Evolutionary conservation across 2,797 vertebrate genomes (phyloP), one percentile per base, ranked within the genome.

Genomic region (Nyctibius grandis): DNA sequence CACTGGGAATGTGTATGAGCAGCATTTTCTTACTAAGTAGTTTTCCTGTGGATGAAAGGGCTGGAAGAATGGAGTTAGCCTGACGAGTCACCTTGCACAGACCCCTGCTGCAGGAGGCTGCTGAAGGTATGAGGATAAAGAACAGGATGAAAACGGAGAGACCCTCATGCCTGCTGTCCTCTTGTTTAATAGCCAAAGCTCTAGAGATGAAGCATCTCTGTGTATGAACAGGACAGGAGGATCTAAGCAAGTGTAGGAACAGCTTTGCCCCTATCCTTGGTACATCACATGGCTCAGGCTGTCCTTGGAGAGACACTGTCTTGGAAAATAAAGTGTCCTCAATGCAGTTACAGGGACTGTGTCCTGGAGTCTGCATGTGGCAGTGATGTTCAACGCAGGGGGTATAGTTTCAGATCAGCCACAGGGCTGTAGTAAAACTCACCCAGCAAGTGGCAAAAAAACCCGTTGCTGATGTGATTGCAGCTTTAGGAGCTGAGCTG

Each of bases 401-500:
- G 21, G 8, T 19, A 6, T 8, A 11, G 12, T 4, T 28, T 57
- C 78, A 67, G 15, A 20, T 45, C 67, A 61, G 54, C 60, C 0
- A 0, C 12, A 13, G 50, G 56, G 4, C 15, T 56, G 60, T 31
- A 29, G 65, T 22, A 42, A 56, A 88, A 64, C 28, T 65, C 47
- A 1, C 13, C n/a, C 51, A 73, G 54, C 42, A 54, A 6, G 36
- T 68, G 59, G 42, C 28, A 48, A 38, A 76, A 72, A 9, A 18
- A 9, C 0, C 3, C 1, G 0, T 8, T 70, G 72, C 17, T 72
- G 76, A 23, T 48, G 44, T 0, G 6, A 40, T 25, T 45, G 53
- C 47, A 40, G 76, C 50, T 36, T 4, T 22, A n/a, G 61, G 75
- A 60, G 84, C 38, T 36, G 36, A 54, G 54, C 42, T 67, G 36